These are phyloP conservation scores for Eciton burchellii DNA, from an alignment of 1,140 invertebrate genomes.

Conservation along the genomic window DNA sequence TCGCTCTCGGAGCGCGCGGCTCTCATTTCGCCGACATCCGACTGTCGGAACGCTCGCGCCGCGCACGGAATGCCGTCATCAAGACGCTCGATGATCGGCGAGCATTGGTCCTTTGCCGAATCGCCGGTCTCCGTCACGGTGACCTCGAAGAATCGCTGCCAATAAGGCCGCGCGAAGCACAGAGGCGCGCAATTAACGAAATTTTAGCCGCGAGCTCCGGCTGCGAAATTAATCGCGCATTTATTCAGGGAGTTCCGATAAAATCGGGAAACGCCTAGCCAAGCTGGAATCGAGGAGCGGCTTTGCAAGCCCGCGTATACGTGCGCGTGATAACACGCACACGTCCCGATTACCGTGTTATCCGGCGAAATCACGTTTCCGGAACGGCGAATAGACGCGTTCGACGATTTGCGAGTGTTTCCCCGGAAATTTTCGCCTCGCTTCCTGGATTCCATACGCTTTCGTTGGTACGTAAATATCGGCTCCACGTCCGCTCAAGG, in stretches of 20 bases:
- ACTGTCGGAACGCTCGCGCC: neutral
- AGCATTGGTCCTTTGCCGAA: too few species aligned
- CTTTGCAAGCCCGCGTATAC: constrained; percentile 34
- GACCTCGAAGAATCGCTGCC: too few species aligned
- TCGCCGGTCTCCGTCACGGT: too few species aligned
- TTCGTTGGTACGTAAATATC: constrained; percentile 72
- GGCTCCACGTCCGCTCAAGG: constrained; percentile 54
- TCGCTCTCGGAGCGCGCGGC: neutral
- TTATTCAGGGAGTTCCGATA: constrained; percentile 43
- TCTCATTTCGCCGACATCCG: constrained; percentile 30
- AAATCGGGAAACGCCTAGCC: constrained; percentile 25
- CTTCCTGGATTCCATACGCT: constrained; percentile 71
- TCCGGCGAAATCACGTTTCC: constrained; percentile 73
- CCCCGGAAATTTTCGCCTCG: constrained; percentile 75
- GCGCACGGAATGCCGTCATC: too few species aligned
- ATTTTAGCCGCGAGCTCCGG: neutral
- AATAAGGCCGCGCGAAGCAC: too few species aligned
- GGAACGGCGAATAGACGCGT: constrained; percentile 71
- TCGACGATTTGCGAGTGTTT: constrained; percentile 76
- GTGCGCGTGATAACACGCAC: constrained; percentile 53
- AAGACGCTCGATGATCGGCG: too few species aligned
- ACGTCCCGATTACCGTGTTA: constrained; percentile 46
- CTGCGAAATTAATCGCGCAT: constrained; percentile 53
- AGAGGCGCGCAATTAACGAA: neutral
- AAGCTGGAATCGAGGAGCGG: constrained; percentile 51